Conservation (phyloP, 1,140 invertebrate genomes). For the Tetramorium parvispinum region DNA sequence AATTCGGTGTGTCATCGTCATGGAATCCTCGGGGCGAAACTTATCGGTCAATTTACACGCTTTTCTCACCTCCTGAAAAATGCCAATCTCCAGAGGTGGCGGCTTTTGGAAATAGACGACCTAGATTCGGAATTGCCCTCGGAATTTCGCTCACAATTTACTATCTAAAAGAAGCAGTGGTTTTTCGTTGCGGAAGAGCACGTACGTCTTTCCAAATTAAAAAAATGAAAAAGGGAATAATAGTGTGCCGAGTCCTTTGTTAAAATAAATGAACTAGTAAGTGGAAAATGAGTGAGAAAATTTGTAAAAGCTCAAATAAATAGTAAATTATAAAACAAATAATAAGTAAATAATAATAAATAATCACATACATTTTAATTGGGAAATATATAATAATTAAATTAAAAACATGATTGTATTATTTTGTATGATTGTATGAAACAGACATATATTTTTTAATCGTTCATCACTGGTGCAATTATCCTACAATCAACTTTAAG, state of each 20-base stretch:
- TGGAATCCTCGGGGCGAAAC: background rate
- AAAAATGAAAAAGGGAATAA: constrained; percentile 29
- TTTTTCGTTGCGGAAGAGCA: constrained; percentile 29
- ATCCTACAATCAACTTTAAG: background rate
- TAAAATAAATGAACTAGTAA: background rate
- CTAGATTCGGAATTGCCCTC: constrained; percentile 31
- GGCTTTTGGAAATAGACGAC: constrained; percentile 41
- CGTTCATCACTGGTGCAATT: background rate
- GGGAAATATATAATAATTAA: background rate
- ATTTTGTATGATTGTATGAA: background rate
- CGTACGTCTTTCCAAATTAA: constrained; percentile 8
- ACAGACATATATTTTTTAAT: background rate
- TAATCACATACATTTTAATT: background rate
- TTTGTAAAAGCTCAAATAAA: background rate
- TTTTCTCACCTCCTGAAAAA: constrained; percentile 34
- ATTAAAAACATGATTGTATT: background rate
- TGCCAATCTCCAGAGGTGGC: constrained; percentile 23
- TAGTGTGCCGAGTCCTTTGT: background rate
- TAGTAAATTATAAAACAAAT: background rate
- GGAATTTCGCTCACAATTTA: constrained; percentile 52
- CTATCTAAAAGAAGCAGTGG: constrained; percentile 34
- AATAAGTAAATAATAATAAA: background rate
- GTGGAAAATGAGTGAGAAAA: background rate
- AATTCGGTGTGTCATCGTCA: constrained; percentile 22
- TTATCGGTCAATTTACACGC: constrained; percentile 26